phyloP scores from a whole-genome alignment of 2,888 invertebrate genomes.

The Ophion ventricosus region DNA sequence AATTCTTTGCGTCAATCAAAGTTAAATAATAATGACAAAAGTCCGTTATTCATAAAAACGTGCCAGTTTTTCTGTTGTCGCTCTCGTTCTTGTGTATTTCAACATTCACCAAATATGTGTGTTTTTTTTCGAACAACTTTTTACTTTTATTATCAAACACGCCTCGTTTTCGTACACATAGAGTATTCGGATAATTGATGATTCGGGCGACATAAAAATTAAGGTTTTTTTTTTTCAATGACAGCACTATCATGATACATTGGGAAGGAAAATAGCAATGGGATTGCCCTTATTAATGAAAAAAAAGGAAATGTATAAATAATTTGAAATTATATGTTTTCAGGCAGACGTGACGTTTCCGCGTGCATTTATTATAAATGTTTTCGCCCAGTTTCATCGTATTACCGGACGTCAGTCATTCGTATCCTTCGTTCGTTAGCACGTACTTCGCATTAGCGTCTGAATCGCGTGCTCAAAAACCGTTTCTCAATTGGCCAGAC shows the following conservation, averaged over 20 bases:
- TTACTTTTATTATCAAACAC: no score
- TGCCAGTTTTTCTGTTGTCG: neutral
- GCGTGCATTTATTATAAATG: slow-evolving; percentile 18
- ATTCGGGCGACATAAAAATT: neutral
- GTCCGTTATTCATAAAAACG: neutral
- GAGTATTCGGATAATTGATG: no score
- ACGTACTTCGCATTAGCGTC: slow-evolving; percentile 52
- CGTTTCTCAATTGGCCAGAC: slow-evolving; percentile 47
- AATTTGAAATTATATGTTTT: neutral
- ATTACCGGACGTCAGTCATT: slow-evolving; percentile 53
- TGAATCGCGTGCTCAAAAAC: slow-evolving; percentile 58
- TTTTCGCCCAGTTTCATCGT: neutral
- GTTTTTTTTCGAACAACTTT: neutral
- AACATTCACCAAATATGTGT: neutral
- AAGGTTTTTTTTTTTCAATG: neutral
- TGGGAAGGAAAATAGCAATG: neutral
- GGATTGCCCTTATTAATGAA: neutral
- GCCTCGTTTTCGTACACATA: neutral
- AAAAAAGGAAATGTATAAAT: neutral
- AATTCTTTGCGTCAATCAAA: slow-evolving; percentile 9
- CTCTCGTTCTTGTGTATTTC: neutral
- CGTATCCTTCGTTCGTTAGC: slow-evolving; percentile 54
- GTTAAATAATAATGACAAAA: slow-evolving; percentile 19
- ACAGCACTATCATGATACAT: neutral
- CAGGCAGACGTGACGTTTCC: neutral